Evolutionary conservation across 1,140 invertebrate species (phyloP), one percentile per base, ranked within the genome.

Genomic region (Brachionus rubens): DNA sequence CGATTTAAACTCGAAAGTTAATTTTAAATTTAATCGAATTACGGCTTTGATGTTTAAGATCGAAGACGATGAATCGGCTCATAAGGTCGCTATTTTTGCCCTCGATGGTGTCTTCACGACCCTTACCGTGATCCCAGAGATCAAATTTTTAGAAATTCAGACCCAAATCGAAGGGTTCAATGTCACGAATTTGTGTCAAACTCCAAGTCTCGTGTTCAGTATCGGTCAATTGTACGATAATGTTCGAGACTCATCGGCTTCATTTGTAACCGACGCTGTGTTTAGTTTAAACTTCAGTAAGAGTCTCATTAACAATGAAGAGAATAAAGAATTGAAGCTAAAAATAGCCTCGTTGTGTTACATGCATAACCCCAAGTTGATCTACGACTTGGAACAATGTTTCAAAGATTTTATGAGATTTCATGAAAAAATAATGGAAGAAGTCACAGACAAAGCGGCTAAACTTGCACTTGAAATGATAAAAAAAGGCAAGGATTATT

Each of bases 331-430:
- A 14, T 85, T 91, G 21, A 85, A 85, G 30, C 85, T 96, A 62
- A 87, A 90, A 76, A 90, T 97, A 88, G 94, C 92, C 0, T 94
- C 93, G 41, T 90, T 96, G 40, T 93, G 91, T 87, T 96, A 96
- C 83, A 92, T 91, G 1, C 94, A 97, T 83, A 93, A 91, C 30
- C 90, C 91, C 0, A 87, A 90, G 75, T 89, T 96, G 80, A 86
- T 96, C 14, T 87, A 89, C n/a, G 93, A 96, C 82, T 83, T 96
- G 26, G 83, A 88, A 77, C 87, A 90, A 30, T 90, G 91, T 79
- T 79, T 83, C 7, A 87, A 94, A 62, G 90, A 90, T 3, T 92
- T 92, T 21, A 91, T 96, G 77, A 90, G 90, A 79, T 89, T 90
- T 62, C 93, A 93, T 46, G 94, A 94, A 12, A 92, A 92, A 0